Evolutionary conservation across 2,113 vertebrate species (phyloP).

Genomic region (Nettapus auritus): DNA sequence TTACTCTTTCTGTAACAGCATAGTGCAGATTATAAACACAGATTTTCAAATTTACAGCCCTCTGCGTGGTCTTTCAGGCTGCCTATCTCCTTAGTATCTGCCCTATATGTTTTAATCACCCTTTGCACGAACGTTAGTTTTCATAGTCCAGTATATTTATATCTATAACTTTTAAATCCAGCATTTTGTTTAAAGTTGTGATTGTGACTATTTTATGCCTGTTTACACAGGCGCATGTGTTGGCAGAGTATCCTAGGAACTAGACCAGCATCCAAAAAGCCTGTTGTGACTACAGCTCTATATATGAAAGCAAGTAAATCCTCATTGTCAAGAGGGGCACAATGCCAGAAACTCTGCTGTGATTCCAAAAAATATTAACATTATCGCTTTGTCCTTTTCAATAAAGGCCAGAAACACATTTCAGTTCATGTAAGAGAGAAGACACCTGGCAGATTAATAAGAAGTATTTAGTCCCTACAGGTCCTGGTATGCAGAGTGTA

Average conservation of each 20-base stretch:
- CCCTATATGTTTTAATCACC: not conserved
- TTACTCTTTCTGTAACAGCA: not conserved
- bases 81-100: not conserved
- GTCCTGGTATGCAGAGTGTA: not conserved
- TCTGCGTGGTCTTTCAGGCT: not conserved
- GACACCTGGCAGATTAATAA: not conserved
- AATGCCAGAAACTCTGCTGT: not conserved
- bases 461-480: not conserved
- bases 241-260: constrained; percentile 42
- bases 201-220: constrained; percentile 8
- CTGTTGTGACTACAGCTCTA: not conserved
- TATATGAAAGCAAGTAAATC: not conserved
- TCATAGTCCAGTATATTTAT: not conserved
- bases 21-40: not conserved
- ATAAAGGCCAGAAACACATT: not conserved
- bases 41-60: not conserved
- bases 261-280: constrained; percentile 22
- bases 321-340: not conserved
- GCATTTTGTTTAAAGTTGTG: not conserved
- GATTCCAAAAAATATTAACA: not conserved
- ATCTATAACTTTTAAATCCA: not conserved
- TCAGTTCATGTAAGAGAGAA: not conserved
- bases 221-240: not conserved
- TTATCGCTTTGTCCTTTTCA: not conserved
- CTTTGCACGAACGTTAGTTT: not conserved